Base-by-base conservation (phyloP, 1,140 invertebrate species). In the Temnothorax curvispinosus region DNA sequence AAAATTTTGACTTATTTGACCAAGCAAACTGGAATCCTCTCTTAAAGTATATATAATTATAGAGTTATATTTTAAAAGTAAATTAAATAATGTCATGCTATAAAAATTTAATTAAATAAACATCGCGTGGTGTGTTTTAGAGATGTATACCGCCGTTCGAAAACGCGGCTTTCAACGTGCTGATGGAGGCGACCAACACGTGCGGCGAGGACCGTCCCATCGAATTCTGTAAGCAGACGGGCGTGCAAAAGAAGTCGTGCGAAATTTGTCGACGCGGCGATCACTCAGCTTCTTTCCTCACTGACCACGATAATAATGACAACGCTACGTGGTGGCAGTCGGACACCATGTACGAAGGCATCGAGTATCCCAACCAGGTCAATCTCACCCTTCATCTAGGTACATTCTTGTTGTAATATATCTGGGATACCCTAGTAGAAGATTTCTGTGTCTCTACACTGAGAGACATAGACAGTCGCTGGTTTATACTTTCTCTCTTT, bases 241-340 rank as follows among this genome's bases (percentile, higher is more conserved):
- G 97, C 64, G 94, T 95, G 0, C 95, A 96, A 89, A 94, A 94
- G 60, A 96, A 96, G 77, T 96, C 96, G 18, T 96, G 96, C 87
- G 95, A 95, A 47, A 88, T 94, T 67, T 96, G 96, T 88, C 93
- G 89, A 90, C 94, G 89, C 0, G 96, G 96, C 1, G 96, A 97
- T 69, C 98, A 99, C 95, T 97, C 97, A 4, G 96, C 98, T 0
- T 94, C 96, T n/a, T 99, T 96, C 93, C 96, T 99, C 69, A 99
- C 99, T 0, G 99, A 99, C 95, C 98, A 99, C 89, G 97, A 97
- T 91, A 97, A 97, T 86, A 97, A 98, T 86, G 97, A 98, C 62
- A 98, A 99, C 93, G 97, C 97, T 87, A 99, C 99, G 0, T 99
- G 99, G 98, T 99, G 99, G 99, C 99, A 99, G 93, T 99, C 98